Evolutionary conservation across 2,888 invertebrate species (phyloP).

Genomic region (Apamea sordens): DNA sequence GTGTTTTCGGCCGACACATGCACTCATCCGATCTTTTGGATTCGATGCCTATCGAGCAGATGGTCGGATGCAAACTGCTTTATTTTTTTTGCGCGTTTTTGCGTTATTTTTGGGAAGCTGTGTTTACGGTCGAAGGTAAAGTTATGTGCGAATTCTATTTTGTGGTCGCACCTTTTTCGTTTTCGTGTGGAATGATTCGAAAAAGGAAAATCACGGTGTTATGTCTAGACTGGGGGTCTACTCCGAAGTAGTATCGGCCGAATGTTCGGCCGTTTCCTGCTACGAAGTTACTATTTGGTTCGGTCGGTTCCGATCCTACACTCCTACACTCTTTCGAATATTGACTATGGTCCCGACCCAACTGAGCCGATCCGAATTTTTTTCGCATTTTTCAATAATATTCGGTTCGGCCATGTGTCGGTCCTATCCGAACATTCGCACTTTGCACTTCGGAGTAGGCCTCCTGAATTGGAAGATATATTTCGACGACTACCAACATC

Average conservation of each 20-base stretch:
- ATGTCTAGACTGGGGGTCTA: too few species aligned
- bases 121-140: constrained; percentile 13
- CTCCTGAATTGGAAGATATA: not conserved
- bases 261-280: too few species aligned
- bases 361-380: too few species aligned
- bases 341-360: too few species aligned
- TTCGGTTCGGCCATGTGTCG: too few species aligned
- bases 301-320: too few species aligned
- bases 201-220: constrained; percentile 5
- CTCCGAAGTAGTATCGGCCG: too few species aligned
- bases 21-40: constrained; percentile 61
- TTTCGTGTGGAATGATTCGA: constrained; percentile 4
- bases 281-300: too few species aligned
- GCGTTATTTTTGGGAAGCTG: constrained; percentile 42
- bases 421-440: too few species aligned
- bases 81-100: constrained; percentile 52
- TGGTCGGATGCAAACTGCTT: constrained; percentile 58
- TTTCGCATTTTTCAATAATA: too few species aligned
- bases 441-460: too few species aligned
- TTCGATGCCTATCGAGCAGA: constrained; percentile 64
- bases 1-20: constrained; percentile 73
- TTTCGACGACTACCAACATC: constrained; percentile 1
- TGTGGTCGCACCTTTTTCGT: constrained; percentile 5
- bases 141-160: constrained; percentile 38
- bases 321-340: too few species aligned